phyloP scores from a whole-genome alignment of 2,113 vertebrate species.

The Xiphophorus couchianus region DNA sequence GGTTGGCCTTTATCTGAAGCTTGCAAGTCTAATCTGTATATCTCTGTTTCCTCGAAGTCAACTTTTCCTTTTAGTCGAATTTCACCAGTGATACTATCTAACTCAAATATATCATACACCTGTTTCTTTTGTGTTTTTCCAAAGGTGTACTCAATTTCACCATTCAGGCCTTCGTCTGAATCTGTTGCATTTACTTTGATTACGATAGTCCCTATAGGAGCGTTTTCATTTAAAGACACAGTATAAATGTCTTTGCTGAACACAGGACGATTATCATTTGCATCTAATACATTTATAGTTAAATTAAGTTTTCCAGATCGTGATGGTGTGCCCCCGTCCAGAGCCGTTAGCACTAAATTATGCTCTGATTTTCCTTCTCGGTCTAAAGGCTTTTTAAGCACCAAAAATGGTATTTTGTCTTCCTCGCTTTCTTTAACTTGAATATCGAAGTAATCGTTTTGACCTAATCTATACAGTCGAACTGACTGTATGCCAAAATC shows the following conservation, averaged over 20 bases:
- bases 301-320: slow-evolving; percentile 71
- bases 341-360: slow-evolving; percentile 62
- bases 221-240: slow-evolving; percentile 67
- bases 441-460: slow-evolving; percentile 57
- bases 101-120: slow-evolving; percentile 52
- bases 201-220: slow-evolving; percentile 42
- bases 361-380: slow-evolving; percentile 63
- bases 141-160: slow-evolving; percentile 62
- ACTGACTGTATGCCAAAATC: slow-evolving; percentile 59
- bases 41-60: slow-evolving; percentile 65
- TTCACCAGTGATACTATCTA: slow-evolving; percentile 64
- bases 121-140: slow-evolving; percentile 52
- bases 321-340: slow-evolving; percentile 71
- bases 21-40: slow-evolving; percentile 64
- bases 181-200: slow-evolving; percentile 68
- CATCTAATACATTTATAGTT: slow-evolving; percentile 63
- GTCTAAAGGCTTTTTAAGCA: slow-evolving; percentile 68
- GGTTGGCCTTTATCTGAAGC: slow-evolving; percentile 74
- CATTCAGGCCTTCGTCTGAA: slow-evolving; percentile 59
- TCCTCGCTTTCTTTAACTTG: slow-evolving; percentile 66
- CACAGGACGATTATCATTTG: slow-evolving; percentile 73
- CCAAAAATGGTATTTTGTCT: slow-evolving; percentile 69
- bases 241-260: slow-evolving; percentile 70
- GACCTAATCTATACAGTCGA: slow-evolving; percentile 55
- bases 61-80: slow-evolving; percentile 66